phyloP scores from a whole-genome alignment of 2,888 invertebrate genomes.

The Sinhomidia bicolor region DNA sequence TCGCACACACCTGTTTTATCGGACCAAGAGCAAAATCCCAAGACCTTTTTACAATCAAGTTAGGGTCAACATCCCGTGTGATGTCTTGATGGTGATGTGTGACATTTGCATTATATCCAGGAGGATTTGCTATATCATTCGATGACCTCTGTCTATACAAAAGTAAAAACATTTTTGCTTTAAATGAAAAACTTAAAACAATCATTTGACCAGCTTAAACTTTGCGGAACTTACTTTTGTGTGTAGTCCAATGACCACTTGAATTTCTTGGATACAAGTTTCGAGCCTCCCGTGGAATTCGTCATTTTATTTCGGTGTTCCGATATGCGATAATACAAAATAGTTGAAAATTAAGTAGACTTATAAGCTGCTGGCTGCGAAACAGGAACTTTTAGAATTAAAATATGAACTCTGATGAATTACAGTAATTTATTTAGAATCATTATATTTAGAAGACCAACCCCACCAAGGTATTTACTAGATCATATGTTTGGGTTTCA shows the following conservation, averaged over 20 bases:
- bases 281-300: slow-evolving; percentile 53
- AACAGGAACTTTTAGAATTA: too few species aligned
- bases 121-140: slow-evolving; percentile 88
- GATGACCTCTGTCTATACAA: slow-evolving; percentile 74
- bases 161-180: too few species aligned
- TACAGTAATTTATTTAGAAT: too few species aligned
- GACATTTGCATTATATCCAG: slow-evolving; percentile 89
- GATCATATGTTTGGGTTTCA: background rate
- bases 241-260: slow-evolving; percentile 79
- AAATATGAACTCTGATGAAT: too few species aligned
- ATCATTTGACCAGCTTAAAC: too few species aligned
- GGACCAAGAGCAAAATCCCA: slow-evolving; percentile 98
- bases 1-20: slow-evolving; percentile 92
- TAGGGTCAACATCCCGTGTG: slow-evolving; percentile 91
- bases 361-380: too few species aligned
- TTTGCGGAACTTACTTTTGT: slow-evolving; percentile 76
- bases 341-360: too few species aligned
- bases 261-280: slow-evolving; percentile 75
- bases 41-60: slow-evolving; percentile 94
- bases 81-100: slow-evolving; percentile 89
- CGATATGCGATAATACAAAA: too few species aligned
- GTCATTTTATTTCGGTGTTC: too few species aligned
- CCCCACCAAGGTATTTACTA: too few species aligned
- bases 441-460: too few species aligned
- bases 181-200: too few species aligned